Base-by-base conservation (phyloP, 2,113 vertebrate genomes). In the Oreochromis spilurus region DNA sequence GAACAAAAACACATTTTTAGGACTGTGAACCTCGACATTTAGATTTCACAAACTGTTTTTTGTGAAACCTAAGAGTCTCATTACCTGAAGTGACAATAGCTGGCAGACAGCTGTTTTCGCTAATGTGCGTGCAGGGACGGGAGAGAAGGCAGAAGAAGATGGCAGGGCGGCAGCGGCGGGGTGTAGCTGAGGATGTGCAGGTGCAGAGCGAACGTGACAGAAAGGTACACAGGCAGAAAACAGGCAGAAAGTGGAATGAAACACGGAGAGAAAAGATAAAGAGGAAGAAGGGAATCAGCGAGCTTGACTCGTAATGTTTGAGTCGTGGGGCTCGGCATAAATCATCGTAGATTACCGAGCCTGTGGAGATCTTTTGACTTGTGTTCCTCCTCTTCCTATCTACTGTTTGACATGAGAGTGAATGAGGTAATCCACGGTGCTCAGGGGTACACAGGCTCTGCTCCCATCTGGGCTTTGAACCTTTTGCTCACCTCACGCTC, bases 381-480 rank as follows among this genome's bases (percentile, higher is more conserved):
- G 93, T 91, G 93, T 94, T 96, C 90, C 94, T 94, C 93, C 93
- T 94, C 89, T 93, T 84, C 57, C 83, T 90, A 91, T 87, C 89
- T 89, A 88, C 82, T 93, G 88, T 95, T 91, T 95, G 94, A 95
- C 94, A 92, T 94, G 86, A 94, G 94, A 94, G 91, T 84, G 95
- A 94, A 93, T 85, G 94, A 92, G 92, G 87, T 95, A 93, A 95
- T 95, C 90, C 92, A 48, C 81, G 10, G 82, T 80, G 94, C 94
- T 95, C 90, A 86, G 90, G 91, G 94, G 91, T 90, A 70, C 93
- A 90, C 93, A 81, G 91, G 90, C 89, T 88, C 90, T 77, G 94
- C 94, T 94, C 95, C 94, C 92, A 93, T 92, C 86, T 90, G 94
- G 93, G 95, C 92, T 96, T 95, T 95, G 93, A 94, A 94, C 94